Evolutionary conservation across 2,113 vertebrate species (phyloP).

Genomic region (Catharus minimus): DNA sequence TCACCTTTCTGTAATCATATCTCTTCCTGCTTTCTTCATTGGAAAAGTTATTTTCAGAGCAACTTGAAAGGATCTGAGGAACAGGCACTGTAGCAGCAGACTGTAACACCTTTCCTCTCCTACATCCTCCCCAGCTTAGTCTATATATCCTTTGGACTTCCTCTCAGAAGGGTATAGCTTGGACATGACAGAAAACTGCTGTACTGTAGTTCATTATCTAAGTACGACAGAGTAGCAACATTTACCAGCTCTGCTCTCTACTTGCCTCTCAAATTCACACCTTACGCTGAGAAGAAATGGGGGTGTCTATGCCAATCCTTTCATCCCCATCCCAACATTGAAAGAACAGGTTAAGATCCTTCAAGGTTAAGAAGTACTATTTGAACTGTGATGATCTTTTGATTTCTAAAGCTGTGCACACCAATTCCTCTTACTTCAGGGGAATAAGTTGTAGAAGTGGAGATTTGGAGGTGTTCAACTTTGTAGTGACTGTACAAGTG

Average conservation of each 20-base stretch:
- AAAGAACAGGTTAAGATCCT: neutral
- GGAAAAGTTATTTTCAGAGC: neutral
- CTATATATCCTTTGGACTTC: neutral
- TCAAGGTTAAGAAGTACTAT: neutral
- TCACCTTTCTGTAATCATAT: neutral
- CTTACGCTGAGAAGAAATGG: neutral
- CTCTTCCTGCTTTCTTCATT: neutral
- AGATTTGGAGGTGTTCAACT: neutral
- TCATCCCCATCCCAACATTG: neutral
- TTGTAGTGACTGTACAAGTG: neutral
- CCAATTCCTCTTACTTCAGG: neutral
- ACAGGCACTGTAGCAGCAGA: neutral
- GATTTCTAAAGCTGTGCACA: neutral
- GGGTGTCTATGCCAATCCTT: neutral
- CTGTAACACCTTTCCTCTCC: neutral
- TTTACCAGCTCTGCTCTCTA: neutral
- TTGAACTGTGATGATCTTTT: neutral
- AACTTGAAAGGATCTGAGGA: neutral
- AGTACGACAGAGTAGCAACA: neutral
- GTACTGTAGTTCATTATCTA: neutral
- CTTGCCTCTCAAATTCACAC: neutral
- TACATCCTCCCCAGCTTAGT: neutral
- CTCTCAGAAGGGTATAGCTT: neutral
- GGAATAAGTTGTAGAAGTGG: rapidly evolving
- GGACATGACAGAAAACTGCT: neutral